phyloP scores from a whole-genome alignment of 2,113 vertebrate genomes.

The Thermophis baileyi region DNA sequence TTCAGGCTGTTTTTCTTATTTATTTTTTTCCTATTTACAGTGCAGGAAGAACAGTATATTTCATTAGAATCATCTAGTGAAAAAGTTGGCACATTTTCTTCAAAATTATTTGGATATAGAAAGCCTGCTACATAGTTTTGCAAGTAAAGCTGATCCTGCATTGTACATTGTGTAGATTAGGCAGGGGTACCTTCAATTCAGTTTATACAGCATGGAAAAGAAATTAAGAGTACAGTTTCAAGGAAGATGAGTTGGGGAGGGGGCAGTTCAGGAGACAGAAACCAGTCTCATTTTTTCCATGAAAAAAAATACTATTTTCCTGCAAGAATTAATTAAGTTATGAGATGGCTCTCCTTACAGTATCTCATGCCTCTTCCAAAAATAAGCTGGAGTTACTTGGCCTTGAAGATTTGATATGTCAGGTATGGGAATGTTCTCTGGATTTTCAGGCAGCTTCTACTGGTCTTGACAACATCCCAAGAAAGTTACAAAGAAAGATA shows the following conservation, averaged over 20 bases:
- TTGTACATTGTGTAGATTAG: neutral
- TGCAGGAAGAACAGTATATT: neutral
- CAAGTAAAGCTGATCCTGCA: neutral
- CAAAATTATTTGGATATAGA: neutral
- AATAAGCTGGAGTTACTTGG: slow-evolving; percentile 7
- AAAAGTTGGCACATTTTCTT: neutral
- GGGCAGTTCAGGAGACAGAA: neutral
- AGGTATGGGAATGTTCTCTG: slow-evolving; percentile 25
- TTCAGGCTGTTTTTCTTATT: neutral
- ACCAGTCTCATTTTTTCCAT: neutral
- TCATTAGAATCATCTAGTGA: neutral
- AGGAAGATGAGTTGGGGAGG: neutral
- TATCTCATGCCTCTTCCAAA: neutral
- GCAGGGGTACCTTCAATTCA: neutral
- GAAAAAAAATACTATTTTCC: neutral
- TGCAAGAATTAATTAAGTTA: slow-evolving; percentile 2
- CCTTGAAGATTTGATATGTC: slow-evolving; percentile 43
- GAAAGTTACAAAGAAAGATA: slow-evolving; percentile 33
- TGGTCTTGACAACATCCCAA: slow-evolving; percentile 42
- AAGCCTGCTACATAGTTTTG: neutral
- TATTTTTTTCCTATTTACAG: neutral
- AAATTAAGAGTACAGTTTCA: neutral
- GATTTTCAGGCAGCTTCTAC: slow-evolving; percentile 44
- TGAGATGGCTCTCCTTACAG: neutral
- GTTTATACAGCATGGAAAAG: neutral